Conservation (phyloP, 2,797 vertebrate genomes). For the Corythornis leucogaster region DNA sequence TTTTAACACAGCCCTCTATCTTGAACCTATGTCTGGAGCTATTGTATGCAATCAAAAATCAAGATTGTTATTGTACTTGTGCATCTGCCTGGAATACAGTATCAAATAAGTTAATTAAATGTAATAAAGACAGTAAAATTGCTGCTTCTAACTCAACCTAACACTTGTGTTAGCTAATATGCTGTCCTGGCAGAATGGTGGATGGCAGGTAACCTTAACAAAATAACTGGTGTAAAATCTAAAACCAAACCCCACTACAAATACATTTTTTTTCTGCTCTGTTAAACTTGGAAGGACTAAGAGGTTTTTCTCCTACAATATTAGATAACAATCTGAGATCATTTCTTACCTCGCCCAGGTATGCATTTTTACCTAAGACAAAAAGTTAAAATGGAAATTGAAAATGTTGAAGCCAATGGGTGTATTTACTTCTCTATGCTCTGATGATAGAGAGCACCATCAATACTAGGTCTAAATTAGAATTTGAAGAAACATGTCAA, state of each 20-base stretch:
- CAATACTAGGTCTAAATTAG: constrained; percentile 69
- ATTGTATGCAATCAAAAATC: not conserved
- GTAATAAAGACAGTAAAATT: not conserved
- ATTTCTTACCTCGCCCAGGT: not conserved
- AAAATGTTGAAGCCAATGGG: not conserved
- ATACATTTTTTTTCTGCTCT: not conserved
- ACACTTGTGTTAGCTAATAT: not conserved
- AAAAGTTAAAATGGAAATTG: not conserved
- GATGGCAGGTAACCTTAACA: not conserved
- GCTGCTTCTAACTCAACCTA: not conserved
- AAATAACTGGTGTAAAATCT: not conserved
- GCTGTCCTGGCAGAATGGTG: not conserved
- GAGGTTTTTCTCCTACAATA: not conserved
- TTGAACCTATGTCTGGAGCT: not conserved
- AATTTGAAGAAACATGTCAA: constrained; percentile 68
- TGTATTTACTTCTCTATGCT: constrained; percentile 25
- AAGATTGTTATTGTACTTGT: not conserved
- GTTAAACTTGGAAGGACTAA: not conserved
- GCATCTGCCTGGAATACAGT: not conserved
- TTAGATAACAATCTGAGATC: not conserved
- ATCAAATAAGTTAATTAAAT: constrained; percentile 19
- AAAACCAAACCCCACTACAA: not conserved
- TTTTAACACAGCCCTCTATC: constrained; percentile 19
- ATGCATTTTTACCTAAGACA: not conserved
- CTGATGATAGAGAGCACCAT: constrained; percentile 42